Base-by-base conservation (phyloP, 2,113 vertebrate species). In the Myrmecobius fasciatus region DNA sequence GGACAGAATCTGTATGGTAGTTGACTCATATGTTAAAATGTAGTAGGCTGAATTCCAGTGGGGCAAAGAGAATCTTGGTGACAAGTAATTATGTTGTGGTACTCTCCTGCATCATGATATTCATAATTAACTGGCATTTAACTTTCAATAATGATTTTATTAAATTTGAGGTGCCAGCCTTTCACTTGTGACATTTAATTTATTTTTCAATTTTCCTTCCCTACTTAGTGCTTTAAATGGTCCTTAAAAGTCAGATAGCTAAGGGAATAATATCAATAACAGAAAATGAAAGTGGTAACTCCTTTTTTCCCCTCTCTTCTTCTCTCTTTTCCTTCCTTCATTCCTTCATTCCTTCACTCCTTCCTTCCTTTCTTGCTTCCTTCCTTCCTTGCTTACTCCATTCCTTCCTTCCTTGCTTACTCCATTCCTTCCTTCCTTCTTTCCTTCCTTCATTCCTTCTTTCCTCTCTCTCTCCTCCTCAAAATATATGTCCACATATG, bases 131-230 rank as follows among this genome's bases (percentile, higher is more conserved):
- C 52, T 97, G 93, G 53, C 95, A 95, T 97, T 95, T 97, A 97
- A 94, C 91, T 96, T 97, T 95, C 36, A 91, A 91, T 94, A 97
- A 95, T 28, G 93, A 93, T 49, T 90, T 97, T 97, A 97, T 97
- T 97, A 97, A 95, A 94, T 95, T 49, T 91, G 92, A 97, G 94
- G 56, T 97, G 96, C 93, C 93, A 97, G 36, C 52, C 46, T 89
- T 97, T 96, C 75, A 49, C 91, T 96, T 91, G 31, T 95, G 94
- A 96, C 89, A 94, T 97, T 97, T 97, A 96, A 96, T 97, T 96
- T 97, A 89, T 52, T 95, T 97, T 96, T 96, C 90, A 94, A 94
- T 95, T 97, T 96, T 89, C 89, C 56, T 96, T 95, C 53, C 92
- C 90, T 51, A 88, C 10, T 90, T 94, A 52, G 48, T 91, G 91